Conservation (phyloP, 1,140 invertebrate species). For the Drosophila subobscura region DNA sequence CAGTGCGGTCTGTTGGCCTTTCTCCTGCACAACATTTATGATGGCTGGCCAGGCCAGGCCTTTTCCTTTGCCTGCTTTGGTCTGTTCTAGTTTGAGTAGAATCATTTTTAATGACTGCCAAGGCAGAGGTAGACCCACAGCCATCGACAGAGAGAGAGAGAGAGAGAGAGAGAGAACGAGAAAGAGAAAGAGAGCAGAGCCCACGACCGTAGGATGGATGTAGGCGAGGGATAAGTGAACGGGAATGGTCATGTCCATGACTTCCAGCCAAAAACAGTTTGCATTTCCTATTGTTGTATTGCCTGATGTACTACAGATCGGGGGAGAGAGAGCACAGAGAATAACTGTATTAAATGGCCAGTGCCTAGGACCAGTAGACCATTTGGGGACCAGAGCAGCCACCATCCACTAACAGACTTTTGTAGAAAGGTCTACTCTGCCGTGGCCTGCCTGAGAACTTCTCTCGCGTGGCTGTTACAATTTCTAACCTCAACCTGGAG, state of each 20-base stretch:
- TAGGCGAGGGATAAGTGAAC: conserved; percentile 41
- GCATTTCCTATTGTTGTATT: conserved; percentile 51
- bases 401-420: no score
- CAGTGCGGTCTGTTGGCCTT: conserved; percentile 34
- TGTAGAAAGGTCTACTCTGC: conserved; percentile 27
- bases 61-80: conserved; percentile 35
- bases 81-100: conserved; percentile 75
- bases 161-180: conserved; percentile 30
- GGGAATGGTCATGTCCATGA: conserved; percentile 53
- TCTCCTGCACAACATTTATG: conserved; percentile 48
- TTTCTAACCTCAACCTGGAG: conserved; percentile 26
- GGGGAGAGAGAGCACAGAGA: conserved; percentile 38
- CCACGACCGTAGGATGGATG: conserved; percentile 16
- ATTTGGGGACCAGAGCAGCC: conserved; percentile 7
- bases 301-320: conserved; percentile 22
- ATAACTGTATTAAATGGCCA: conserved; percentile 80
- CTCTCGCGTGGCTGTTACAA: conserved; percentile 65
- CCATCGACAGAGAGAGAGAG: conserved; percentile 36
- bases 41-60: conserved; percentile 23
- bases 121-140: conserved; percentile 17
- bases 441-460: conserved; percentile 44
- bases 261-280: conserved; percentile 72
- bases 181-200: conserved; percentile 18
- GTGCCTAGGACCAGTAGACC: conserved; percentile 50
- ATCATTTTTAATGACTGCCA: conserved; percentile 74